phyloP scores from a whole-genome alignment of 2,888 invertebrate genomes.

The Bugula neritina region DNA sequence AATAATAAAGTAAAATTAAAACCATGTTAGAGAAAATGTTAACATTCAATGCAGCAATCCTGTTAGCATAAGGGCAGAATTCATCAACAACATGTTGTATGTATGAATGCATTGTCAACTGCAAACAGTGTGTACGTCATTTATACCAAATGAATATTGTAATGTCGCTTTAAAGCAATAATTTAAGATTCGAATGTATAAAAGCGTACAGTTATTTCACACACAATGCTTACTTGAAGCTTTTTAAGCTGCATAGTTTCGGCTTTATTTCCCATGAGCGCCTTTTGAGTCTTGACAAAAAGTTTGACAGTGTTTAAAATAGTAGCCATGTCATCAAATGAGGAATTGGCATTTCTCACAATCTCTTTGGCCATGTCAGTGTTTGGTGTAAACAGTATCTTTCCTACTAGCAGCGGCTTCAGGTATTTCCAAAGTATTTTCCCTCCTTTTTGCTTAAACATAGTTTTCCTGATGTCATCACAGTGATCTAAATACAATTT shows the following conservation, averaged over 20 bases:
- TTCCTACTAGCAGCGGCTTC: conserved; percentile 53
- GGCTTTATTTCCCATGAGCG: not conserved
- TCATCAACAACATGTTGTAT: no score
- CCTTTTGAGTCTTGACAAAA: not conserved
- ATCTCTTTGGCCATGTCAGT: conserved; percentile 40
- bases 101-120: no score
- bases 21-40: no score
- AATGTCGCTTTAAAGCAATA: no score
- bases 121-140: no score
- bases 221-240: no score
- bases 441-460: conserved; percentile 38
- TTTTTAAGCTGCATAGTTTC: not conserved
- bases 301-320: conserved; percentile 33
- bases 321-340: conserved; percentile 29
- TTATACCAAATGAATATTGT: no score
- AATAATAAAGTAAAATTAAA: no score
- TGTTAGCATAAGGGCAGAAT: no score
- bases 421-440: conserved; percentile 52
- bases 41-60: no score
- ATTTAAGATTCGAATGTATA: no score
- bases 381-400: conserved; percentile 51
- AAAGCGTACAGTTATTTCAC: no score
- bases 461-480: conserved; percentile 36
- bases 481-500: conserved; percentile 32
- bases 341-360: conserved; percentile 36